These are phyloP conservation scores for Synanthedon andrenaeformis DNA, from an alignment of 2,888 invertebrate species.

Conservation along the genomic window DNA sequence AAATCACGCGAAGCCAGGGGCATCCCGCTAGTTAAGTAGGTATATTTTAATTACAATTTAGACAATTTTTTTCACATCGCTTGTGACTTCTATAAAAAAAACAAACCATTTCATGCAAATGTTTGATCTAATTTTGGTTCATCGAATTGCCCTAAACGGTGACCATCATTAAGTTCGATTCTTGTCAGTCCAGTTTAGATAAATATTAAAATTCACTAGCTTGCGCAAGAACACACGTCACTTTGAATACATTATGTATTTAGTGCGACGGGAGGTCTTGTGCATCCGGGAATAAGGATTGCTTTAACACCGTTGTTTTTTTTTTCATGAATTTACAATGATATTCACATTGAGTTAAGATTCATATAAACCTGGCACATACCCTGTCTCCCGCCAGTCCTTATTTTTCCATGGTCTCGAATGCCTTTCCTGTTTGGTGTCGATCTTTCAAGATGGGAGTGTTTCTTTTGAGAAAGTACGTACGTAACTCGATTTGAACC, in stretches of 20 bases:
- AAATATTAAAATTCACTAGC: slow-evolving; percentile 52
- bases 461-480: slow-evolving; percentile 43
- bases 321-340: slow-evolving; percentile 19
- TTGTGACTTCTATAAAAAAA: no score
- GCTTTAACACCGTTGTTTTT: slow-evolving; percentile 16
- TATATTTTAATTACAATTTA: no score
- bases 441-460: slow-evolving; percentile 34
- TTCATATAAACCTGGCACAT: slow-evolving; percentile 43
- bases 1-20: no score
- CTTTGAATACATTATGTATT: slow-evolving; percentile 51
- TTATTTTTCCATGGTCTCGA: slow-evolving; percentile 18
- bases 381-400: slow-evolving; percentile 34
- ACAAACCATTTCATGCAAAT: neutral
- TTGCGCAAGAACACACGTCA: slow-evolving; percentile 44
- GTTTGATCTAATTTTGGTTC: neutral
- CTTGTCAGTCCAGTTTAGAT: slow-evolving; percentile 1
- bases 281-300: slow-evolving; percentile 22
- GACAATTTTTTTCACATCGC: no score
- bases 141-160: neutral
- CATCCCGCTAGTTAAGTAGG: no score
- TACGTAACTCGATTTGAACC: slow-evolving; percentile 5
- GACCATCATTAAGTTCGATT: neutral
- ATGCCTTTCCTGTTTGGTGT: slow-evolving; percentile 16
- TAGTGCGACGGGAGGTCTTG: slow-evolving; percentile 21
- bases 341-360: slow-evolving; percentile 30